Conservation (phyloP, 2,797 vertebrate species). For the Heliangelus exortis region DNA sequence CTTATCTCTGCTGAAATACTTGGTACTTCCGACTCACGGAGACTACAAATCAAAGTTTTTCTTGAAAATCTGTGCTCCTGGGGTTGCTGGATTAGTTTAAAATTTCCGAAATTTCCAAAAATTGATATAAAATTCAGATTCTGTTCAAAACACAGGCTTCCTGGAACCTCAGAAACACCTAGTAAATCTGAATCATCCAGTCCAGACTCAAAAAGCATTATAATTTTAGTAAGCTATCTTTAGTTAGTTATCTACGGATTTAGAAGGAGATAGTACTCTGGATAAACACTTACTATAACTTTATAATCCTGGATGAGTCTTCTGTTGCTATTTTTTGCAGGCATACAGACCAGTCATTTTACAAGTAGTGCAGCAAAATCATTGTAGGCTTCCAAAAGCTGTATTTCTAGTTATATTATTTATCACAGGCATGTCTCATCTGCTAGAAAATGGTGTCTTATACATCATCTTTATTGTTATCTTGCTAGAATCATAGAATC, state of each 20-base stretch:
- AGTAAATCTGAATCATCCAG: background rate
- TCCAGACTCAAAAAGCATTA: background rate
- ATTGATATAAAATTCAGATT: background rate
- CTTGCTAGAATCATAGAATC: background rate
- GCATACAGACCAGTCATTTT: background rate
- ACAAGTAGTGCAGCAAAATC: fast-evolving
- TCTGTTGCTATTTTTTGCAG: background rate
- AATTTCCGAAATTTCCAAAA: too few species aligned
- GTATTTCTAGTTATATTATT: background rate
- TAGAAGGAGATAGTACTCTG: background rate
- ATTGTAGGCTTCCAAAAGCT: background rate
- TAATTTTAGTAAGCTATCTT: background rate
- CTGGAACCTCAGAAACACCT: background rate
- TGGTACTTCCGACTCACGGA: background rate
- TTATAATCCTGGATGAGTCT: background rate
- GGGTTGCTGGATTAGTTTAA: background rate
- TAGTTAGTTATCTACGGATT: background rate
- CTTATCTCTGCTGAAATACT: background rate
- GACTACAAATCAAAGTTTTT: background rate
- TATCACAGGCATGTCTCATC: background rate
- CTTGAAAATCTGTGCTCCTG: background rate
- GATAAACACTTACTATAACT: background rate
- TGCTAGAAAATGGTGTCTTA: background rate
- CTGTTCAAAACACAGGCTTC: background rate
- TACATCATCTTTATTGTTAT: background rate